Evolutionary conservation across 2,797 vertebrate species (phyloP).

Genomic region (Decapterus maruadsi): DNA sequence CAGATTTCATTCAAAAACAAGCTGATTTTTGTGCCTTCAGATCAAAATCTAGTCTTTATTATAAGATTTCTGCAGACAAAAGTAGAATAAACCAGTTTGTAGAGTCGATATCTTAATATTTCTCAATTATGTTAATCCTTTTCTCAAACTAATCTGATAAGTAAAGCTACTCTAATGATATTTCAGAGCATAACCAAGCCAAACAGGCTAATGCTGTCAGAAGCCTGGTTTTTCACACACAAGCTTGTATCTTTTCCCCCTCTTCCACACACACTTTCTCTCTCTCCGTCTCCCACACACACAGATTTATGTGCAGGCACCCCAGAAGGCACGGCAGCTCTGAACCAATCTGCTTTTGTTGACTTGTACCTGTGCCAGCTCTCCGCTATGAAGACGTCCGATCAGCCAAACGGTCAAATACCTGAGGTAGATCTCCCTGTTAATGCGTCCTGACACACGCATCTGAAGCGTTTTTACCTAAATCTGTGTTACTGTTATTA

Average conservation of each 20-base stretch:
- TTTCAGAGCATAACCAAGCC: constrained; percentile 42
- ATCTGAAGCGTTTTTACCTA: not conserved
- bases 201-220: constrained; percentile 43
- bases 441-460: not conserved
- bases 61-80: constrained; percentile 22
- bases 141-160: constrained; percentile 67
- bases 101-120: constrained; percentile 20
- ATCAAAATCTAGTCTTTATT: not conserved
- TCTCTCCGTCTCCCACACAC: constrained; percentile 1
- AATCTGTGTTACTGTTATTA: no score
- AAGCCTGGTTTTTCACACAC: constrained; percentile 23
- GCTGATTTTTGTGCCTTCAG: not conserved
- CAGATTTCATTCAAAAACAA: constrained; percentile 26
- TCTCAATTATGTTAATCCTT: constrained; percentile 44
- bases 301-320: constrained; percentile 58
- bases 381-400: constrained; percentile 61
- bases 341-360: constrained; percentile 73
- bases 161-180: constrained; percentile 45
- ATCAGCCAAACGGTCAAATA: constrained; percentile 69
- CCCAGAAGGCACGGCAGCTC: constrained; percentile 58
- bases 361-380: constrained; percentile 76
- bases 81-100: constrained; percentile 19
- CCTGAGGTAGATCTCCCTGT: constrained; percentile 30
- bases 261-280: not conserved
- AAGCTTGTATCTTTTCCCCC: constrained; percentile 13